Conservation (phyloP, 1,140 invertebrate genomes). For the Musca vetustissima region DNA sequence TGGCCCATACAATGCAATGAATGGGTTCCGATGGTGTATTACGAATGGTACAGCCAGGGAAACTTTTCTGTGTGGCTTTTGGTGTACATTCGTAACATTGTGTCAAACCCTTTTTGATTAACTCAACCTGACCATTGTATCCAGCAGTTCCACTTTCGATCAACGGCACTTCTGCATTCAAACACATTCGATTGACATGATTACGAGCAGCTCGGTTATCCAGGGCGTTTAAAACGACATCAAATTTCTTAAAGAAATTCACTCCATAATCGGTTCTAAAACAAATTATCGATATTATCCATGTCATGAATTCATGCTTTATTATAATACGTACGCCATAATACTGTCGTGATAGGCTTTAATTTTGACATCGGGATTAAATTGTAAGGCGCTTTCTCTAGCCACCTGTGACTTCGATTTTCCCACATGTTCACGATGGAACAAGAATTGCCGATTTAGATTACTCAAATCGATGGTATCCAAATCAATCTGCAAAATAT, state of each 20-base stretch:
- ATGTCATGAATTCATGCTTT: not conserved
- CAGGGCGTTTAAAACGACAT: slow-evolving; percentile 93
- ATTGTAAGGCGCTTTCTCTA: slow-evolving; percentile 82
- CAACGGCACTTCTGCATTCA: slow-evolving; percentile 89
- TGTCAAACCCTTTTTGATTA: slow-evolving; percentile 85
- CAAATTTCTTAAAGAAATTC: slow-evolving; percentile 90
- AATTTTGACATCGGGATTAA: slow-evolving; percentile 88
- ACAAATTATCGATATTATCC: slow-evolving; percentile 39
- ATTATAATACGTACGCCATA: slow-evolving; percentile 68
- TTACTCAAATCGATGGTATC: slow-evolving; percentile 99
- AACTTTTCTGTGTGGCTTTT: slow-evolving; percentile 88
- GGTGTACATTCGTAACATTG: slow-evolving; percentile 98
- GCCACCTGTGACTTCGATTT: slow-evolving; percentile 93
- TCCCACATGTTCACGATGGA: slow-evolving; percentile 96
- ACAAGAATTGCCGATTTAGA: slow-evolving; percentile 97
- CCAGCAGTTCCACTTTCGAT: slow-evolving; percentile 97
- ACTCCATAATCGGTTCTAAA: slow-evolving; percentile 86
- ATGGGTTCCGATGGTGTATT: slow-evolving; percentile 99
- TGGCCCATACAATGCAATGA: slow-evolving; percentile 99
- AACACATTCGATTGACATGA: slow-evolving; percentile 98
- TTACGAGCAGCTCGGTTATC: slow-evolving; percentile 96
- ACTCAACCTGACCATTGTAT: slow-evolving; percentile 86
- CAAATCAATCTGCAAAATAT: slow-evolving; percentile 86
- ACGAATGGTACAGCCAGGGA: slow-evolving; percentile 96
- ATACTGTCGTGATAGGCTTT: slow-evolving; percentile 91